Percentiles rank a stretch among this genome's conserved stretches.
phyloP scores from a whole-genome alignment of 2,888 invertebrate genomes.

The Apotomis capreana region DNA sequence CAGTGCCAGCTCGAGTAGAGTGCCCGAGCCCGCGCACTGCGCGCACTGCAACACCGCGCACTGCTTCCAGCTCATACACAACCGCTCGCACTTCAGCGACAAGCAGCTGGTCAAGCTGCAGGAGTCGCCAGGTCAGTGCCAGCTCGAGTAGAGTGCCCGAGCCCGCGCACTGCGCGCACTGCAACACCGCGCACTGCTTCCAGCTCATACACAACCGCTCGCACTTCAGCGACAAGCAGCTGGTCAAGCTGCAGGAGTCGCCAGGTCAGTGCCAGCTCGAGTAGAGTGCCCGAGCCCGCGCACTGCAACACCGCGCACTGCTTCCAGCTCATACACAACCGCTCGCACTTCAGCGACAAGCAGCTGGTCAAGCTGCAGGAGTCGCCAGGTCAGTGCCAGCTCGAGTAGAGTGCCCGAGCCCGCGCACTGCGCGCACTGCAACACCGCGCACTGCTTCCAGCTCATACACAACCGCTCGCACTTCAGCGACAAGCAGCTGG shows the following conservation, averaged over 20 bases:
- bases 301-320: constrained; percentile 22
- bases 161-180: constrained; percentile 96
- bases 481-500: constrained; percentile 21
- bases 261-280: constrained; percentile 82
- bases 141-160: constrained; percentile 96
- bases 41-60: constrained; percentile 67
- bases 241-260: constrained; percentile 16
- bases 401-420: constrained; percentile 90
- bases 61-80: too few relatives aligned
- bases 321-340: constrained; percentile 23
- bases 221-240: constrained; percentile 18
- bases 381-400: constrained; percentile 50
- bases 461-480: constrained; percentile 18
- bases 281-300: constrained; percentile 53
- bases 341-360: constrained; percentile 17
- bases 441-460: constrained; percentile 24
- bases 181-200: constrained; percentile 92
- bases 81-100: constrained; percentile 76
- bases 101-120: constrained; percentile 66
- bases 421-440: constrained; percentile 16
- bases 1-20: constrained; percentile 42
- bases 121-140: neutral
- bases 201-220: constrained; percentile 16
- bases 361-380: constrained; percentile 19
- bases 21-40: constrained; percentile 54